Evolutionary conservation across 64 coral and sea anemone genomes (phyloP), one percentile per base, ranked within the genome.

Genomic region (Porites lutea): DNA sequence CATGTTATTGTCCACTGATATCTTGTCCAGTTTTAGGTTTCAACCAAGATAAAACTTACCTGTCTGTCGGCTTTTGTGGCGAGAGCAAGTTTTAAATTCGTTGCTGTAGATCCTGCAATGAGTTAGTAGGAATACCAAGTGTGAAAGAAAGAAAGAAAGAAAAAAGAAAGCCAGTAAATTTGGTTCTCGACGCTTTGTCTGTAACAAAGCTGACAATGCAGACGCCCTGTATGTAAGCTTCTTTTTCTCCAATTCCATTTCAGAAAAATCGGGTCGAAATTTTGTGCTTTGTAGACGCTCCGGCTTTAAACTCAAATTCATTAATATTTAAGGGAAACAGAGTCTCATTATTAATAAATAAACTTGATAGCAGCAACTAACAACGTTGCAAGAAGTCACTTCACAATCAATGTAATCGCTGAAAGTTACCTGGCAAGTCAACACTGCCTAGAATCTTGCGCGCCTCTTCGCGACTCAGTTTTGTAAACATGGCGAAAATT

Each of bases 401-500:
- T 43, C 43, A 57, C 27, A 89, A 75, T 5, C 71, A 21, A 64
- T 13, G 12, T 2, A 8, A 10, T 48, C 3, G 2, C 3, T 23
- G 3, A 18, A 63, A 1, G 27, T 68, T 27, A 93, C 91, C 91
- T 68, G 91, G 91, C 22, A 93, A 79, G 49, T 87, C 75, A 2
- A 67, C 74, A 78, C 53, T 47, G 62, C 70, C 82, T 43, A 87
- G 51, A 22, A 93, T 76, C 62, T 16, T 69, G 48, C 82, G 82
- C 4, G 74, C 91, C 71, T 93, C 91, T 54, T 93, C 49, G 72
- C 62, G 52, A 23, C 48, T 87, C 10, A 93, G 22, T 8, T 50
- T 69, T 23, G 7, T 48, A 14, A 59, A 13, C 91, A 87, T 86
- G n/a, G 8, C 13, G 44, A 57, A 22, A n/a, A 21, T 65, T 16